Evolutionary conservation across 2,113 vertebrate species (phyloP), one percentile per base, ranked within the genome.

Genomic region (Trogon surrucura): DNA sequence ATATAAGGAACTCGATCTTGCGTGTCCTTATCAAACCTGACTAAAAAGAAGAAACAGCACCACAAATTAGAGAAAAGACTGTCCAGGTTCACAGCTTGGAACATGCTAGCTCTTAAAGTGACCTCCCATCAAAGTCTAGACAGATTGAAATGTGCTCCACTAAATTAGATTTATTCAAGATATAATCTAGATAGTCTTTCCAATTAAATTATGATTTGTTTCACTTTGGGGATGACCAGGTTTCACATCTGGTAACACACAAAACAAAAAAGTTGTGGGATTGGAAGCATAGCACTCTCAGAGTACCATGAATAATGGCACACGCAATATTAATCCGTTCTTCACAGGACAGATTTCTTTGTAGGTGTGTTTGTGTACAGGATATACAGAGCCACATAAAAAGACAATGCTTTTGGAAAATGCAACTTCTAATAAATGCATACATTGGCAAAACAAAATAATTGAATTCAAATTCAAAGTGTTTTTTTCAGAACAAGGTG

Each of bases 21-120:
- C 61, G 98, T 66, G 98, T 98, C 91, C 99, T 98, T 96, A 99
- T 99, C 95, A 99, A 98, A 93, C 99, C 99, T 96, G 99, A 99
- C 99, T 99, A 91, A 48, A 98, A 96, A 97, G 96, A 94, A 38
- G 56, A 78, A 91, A 58, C 30, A 14, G 21, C 34, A 13, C 8
- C 83, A 62, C 54, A 13, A 54, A 22, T 96, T 20, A 79, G 78
- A 72, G 25, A 70, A 66, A n/a, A 29, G 32, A 45, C 48, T 50
- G 75, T 9, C 44, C 18, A 22, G 5, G 53, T 72, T 66, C 58
- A 26, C 77, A 53, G 74, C 19, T 36, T 83, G 60, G 64, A 57
- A 77, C n/a, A 17, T 2, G 15, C 17, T 48, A 48, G 18, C 16
- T 27, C 47, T 86, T 18, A 11, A 5, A 38, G 32, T 0, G 21